Conservation (phyloP, 1,140 invertebrate species). For the Prorops nasuta region DNA sequence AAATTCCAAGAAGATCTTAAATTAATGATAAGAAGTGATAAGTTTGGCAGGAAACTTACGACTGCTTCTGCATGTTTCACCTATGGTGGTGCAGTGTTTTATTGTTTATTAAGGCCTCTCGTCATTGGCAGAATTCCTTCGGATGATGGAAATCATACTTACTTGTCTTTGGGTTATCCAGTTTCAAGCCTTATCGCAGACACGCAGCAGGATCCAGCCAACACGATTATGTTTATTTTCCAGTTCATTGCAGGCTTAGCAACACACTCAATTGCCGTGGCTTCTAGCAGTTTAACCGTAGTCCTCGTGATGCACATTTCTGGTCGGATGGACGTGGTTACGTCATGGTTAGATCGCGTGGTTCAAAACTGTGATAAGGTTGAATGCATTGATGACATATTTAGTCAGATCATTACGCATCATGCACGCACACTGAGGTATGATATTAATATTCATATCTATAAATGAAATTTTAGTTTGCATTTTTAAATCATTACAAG, state of each 20-base stretch:
- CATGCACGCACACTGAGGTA: slow-evolving; percentile 34
- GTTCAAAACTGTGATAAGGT: slow-evolving; percentile 1
- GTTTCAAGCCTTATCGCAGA: slow-evolving; percentile 20
- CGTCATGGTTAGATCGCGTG: slow-evolving; percentile 12
- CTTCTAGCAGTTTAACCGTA: slow-evolving; percentile 24
- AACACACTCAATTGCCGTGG: slow-evolving; percentile 16
- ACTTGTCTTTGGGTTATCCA: slow-evolving; percentile 22
- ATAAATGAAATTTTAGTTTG: not conserved
- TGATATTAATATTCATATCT: not conserved
- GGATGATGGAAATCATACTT: not conserved
- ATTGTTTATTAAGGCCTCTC: slow-evolving; percentile 5
- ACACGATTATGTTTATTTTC: slow-evolving; percentile 22
- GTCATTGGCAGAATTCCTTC: not conserved
- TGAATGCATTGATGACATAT: slow-evolving; percentile 3
- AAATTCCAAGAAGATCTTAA: slow-evolving; percentile 1
- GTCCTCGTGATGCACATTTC: slow-evolving; percentile 31
- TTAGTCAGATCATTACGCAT: slow-evolving; percentile 29
- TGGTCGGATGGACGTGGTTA: slow-evolving; percentile 33
- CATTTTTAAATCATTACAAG: not conserved
- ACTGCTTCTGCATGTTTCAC: slow-evolving; percentile 29
- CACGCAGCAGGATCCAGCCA: slow-evolving; percentile 14
- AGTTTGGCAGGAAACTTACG: slow-evolving; percentile 22
- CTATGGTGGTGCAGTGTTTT: slow-evolving; percentile 26
- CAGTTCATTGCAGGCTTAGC: slow-evolving; percentile 19
- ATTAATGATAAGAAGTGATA: slow-evolving; percentile 19